A percentile compares a stretch with the other conserved stretches of the same genome.
These are phyloP conservation scores for Graphium colonna DNA, from an alignment of 2,888 invertebrate genomes.

Conservation along the genomic window DNA sequence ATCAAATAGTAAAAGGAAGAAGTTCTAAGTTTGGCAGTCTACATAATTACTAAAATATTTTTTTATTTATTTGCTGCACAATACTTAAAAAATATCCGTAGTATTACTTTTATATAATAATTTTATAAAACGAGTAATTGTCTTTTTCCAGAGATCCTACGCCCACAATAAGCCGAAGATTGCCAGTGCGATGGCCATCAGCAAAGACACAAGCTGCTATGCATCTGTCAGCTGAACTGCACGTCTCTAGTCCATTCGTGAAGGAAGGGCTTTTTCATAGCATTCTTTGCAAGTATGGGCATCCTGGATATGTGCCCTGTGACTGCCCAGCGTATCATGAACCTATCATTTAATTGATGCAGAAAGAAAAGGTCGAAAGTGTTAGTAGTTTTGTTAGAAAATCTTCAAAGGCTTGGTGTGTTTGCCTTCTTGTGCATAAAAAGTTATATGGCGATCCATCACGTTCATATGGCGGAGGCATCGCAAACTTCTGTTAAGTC, in stretches of 20 bases:
- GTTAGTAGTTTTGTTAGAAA: too few relatives aligned
- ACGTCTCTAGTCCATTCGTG: background rate
- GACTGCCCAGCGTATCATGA: conserved; percentile 36
- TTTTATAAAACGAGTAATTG: too few relatives aligned
- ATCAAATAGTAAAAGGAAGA: background rate
- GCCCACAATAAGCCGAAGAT: conserved; percentile 39
- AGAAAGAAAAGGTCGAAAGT: too few relatives aligned
- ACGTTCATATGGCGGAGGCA: too few relatives aligned
- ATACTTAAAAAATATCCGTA: too few relatives aligned
- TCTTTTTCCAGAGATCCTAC: conserved; percentile 65
- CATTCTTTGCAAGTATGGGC: conserved; percentile 58
- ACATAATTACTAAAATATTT: too few relatives aligned
- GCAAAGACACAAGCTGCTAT: conserved; percentile 43
- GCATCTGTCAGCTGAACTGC: conserved; percentile 40
- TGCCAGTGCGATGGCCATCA: conserved; percentile 52
- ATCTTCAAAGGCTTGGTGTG: background rate
- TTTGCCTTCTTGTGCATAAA: background rate
- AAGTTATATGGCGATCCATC: too few relatives aligned
- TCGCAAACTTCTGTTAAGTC: too few relatives aligned
- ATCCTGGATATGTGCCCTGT: conserved; percentile 60
- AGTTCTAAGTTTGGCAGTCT: too few relatives aligned
- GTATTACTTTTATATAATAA: too few relatives aligned
- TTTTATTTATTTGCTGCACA: too few relatives aligned
- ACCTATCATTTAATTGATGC: too few relatives aligned
- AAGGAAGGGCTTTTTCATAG: conserved; percentile 43